A percentile compares a stretch with the other conserved stretches of the same genome.
Evolutionary conservation across 2,888 invertebrate genomes (phyloP).

Genomic region (Elgonia sp.): DNA sequence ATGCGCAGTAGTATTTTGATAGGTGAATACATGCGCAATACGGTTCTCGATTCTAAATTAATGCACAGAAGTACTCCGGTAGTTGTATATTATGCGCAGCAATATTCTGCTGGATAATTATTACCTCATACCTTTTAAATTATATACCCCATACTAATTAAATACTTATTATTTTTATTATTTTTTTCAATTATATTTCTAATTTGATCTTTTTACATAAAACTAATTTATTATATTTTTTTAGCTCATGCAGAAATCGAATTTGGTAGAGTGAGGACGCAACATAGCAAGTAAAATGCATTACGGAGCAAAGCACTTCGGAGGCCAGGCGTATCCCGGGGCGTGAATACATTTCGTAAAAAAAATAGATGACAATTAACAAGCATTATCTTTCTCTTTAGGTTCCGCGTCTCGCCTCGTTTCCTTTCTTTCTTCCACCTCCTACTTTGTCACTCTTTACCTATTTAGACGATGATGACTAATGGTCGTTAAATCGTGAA

Average conservation of each 20-base stretch:
- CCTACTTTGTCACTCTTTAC: not conserved
- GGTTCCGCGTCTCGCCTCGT: slow-evolving; percentile 37
- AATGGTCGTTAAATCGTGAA: slow-evolving; percentile 56
- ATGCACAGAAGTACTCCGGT: too few relatives aligned
- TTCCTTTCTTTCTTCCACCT: slow-evolving; percentile 8
- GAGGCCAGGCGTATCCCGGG: slow-evolving; percentile 56
- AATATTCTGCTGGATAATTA: too few relatives aligned
- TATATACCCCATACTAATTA: too few relatives aligned
- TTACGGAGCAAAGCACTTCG: slow-evolving; percentile 58
- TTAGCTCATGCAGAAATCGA: slow-evolving; percentile 51
- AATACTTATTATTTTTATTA: too few relatives aligned
- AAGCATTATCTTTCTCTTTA: slow-evolving; percentile 58
- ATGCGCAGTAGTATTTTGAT: too few relatives aligned
- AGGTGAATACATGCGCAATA: too few relatives aligned
- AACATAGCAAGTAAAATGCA: slow-evolving; percentile 63
- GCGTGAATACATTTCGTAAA: slow-evolving; percentile 64
- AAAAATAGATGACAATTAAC: slow-evolving; percentile 67
- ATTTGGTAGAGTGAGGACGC: slow-evolving; percentile 35
- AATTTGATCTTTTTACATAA: slow-evolving; percentile 31
- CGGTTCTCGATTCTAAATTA: too few relatives aligned
- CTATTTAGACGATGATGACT: slow-evolving; percentile 56
- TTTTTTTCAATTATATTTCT: too few relatives aligned
- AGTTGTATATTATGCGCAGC: too few relatives aligned
- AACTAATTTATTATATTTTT: slow-evolving; percentile 50
- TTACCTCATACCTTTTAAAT: too few relatives aligned